Percentiles rank a stretch among this genome's conserved stretches.
Conservation (phyloP, 2,888 invertebrate genomes). For the Branchellion lobata region DNA sequence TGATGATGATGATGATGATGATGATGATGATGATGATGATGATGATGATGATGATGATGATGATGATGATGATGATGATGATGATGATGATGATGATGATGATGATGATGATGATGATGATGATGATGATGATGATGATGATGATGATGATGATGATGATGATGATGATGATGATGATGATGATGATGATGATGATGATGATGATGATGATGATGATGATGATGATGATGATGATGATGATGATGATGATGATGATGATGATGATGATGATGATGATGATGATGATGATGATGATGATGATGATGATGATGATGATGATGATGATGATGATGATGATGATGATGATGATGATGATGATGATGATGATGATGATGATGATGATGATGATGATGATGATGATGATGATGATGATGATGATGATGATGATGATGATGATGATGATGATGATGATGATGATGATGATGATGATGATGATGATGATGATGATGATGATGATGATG, state of each 20-base stretch:
- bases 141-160: slow-evolving; percentile 39
- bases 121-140: slow-evolving; percentile 37
- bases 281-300: slow-evolving; percentile 42
- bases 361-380: slow-evolving; percentile 39
- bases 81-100: slow-evolving; percentile 34
- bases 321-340: slow-evolving; percentile 35
- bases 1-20: slow-evolving; percentile 37
- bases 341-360: slow-evolving; percentile 40
- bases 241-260: slow-evolving; percentile 32
- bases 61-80: slow-evolving; percentile 11
- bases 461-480: slow-evolving; percentile 39
- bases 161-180: slow-evolving; percentile 19
- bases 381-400: slow-evolving; percentile 39
- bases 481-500: slow-evolving; percentile 34
- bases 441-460: slow-evolving; percentile 19
- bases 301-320: slow-evolving; percentile 41
- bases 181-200: slow-evolving; percentile 39
- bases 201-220: slow-evolving; percentile 36
- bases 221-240: slow-evolving; percentile 24
- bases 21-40: slow-evolving; percentile 34
- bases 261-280: slow-evolving; percentile 33
- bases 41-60: slow-evolving; percentile 33
- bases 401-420: slow-evolving; percentile 42
- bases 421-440: slow-evolving; percentile 39
- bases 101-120: slow-evolving; percentile 26